Percentiles rank a stretch among this genome's conserved stretches.
phyloP scores from a whole-genome alignment of 2,888 invertebrate genomes.

The Hyppa rectilinea region DNA sequence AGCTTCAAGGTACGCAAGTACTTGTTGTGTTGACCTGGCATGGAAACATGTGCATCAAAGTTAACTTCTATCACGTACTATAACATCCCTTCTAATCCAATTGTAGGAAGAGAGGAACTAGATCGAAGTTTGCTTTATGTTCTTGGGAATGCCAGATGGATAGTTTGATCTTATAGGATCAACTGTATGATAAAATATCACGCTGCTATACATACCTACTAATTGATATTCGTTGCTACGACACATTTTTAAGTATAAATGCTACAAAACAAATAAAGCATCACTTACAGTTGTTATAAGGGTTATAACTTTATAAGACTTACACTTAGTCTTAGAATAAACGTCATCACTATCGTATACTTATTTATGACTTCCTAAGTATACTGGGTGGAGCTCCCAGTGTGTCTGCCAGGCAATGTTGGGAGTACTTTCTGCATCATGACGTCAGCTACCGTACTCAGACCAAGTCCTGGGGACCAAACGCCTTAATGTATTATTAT shows the following conservation, averaged over 20 bases:
- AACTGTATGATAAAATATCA: slow-evolving; percentile 2
- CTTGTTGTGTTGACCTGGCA: not conserved
- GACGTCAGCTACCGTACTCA: not conserved
- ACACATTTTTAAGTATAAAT: not conserved
- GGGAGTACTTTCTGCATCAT: not conserved
- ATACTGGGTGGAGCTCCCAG: not conserved
- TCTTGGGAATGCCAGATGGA: not conserved
- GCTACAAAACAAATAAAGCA: not conserved
- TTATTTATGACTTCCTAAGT: not conserved
- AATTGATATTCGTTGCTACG: not conserved
- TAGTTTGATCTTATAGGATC: not conserved
- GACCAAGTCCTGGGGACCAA: no score
- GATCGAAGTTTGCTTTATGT: slow-evolving; percentile 14
- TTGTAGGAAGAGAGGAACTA: not conserved
- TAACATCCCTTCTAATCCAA: not conserved
- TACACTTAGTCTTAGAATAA: no score
- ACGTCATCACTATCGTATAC: not conserved
- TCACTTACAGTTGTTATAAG: not conserved
- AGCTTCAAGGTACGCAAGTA: not conserved
- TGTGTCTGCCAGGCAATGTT: not conserved
- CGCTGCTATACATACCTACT: not conserved
- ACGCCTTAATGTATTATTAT: no score
- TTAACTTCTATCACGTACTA: not conserved
- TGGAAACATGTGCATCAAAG: not conserved
- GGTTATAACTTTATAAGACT: not conserved